Base-by-base conservation (phyloP, 1,140 invertebrate genomes). In the Sminthurinus signatus region DNA sequence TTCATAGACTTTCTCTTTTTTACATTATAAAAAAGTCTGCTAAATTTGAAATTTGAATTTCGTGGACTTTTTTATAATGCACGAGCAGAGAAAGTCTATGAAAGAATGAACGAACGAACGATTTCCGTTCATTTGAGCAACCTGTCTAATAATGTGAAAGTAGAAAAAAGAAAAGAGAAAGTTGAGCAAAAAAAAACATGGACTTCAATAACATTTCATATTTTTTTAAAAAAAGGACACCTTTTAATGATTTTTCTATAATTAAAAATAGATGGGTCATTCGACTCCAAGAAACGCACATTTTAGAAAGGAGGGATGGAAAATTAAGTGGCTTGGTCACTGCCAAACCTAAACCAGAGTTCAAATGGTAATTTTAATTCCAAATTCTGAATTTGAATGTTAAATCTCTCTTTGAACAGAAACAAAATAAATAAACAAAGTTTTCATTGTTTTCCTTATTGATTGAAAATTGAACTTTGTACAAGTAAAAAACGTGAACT, bases 281-380 rank as follows among this genome's bases (percentile, higher is more conserved):
- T 17, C 3, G 54, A 8, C 54, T 56, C 15, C 29, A 56, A 19
- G 54, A 60, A 27, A 46, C 87, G 3, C 54, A 56, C 23, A 56
- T 56, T 39, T 19, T 56, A 5, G 1, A 85, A 2, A 78, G 90
- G 46, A 84, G 85, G 59, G 83, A 81, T 51, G 88, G 85, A 3
- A 81, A 84, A 51, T 79, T 98, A 31, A 87, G 89, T 74, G 95
- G 93, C 44, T 82, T 88, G 54, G 85, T 98, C 44, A 86, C 85
- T 28, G 96, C 94, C 14, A 85, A 91, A 60, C 96, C 96, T 0
- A 86, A 87, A 72, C 95, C 96, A 0, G 90, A 93, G 67, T 84
- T 99, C n/a, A 94, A 91, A 75, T 97, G 92, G 91, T 67, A 62
- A 29, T n/a, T 36, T n/a, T n/a, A 48, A 48, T 4, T 5, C 17